Base-by-base conservation (phyloP, 2,797 vertebrate genomes). In the Amblyopsis hoosieri region DNA sequence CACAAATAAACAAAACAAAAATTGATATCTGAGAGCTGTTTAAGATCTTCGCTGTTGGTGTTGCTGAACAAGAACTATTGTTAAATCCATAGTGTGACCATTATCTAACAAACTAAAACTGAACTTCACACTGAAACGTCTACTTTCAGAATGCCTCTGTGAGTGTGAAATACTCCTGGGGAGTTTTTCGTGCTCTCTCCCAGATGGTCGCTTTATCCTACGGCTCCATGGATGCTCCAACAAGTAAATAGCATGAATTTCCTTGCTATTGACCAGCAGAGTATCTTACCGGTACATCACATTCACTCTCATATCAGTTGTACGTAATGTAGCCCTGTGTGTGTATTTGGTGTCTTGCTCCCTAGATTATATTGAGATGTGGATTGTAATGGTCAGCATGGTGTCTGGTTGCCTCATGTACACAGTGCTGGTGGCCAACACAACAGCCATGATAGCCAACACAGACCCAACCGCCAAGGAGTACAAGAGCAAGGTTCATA, bases 341-440 rank as follows among this genome's bases (percentile, higher is more conserved):
- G 0, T 31, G 31, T 57, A n/a, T 42, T 14, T 5, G 54, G 56
- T 65, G 48, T 75, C 56, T 72, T 67, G 19, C 63, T 72, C 59
- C 53, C 12, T 61, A 94, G 91, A 92, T 83, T 91, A 93, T 10
- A 87, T 91, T 2, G 92, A 94, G 65, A 75, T 94, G 83, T 93
- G 92, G 92, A 91, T 93, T 42, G 91, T 92, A 59, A 92, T 93
- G 89, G 90, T 91, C 60, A 93, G 92, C 84, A 93, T 93, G 90
- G 84, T 94, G 64, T 93, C 92, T 1, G 92, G 93, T 19, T 92
- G 91, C 37, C 53, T 94, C 60, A 93, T 93, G 91, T 93, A 93
- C 76, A 93, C 92, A 0, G 89, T 93, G 54, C 89, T 93, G 3
- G 92, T 94, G 42, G 93, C 92, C 49, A 93, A 94, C 67, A 85